Evolutionary conservation across 2,888 invertebrate genomes (phyloP).

Genomic region (Rhaphigaster nebulosa): DNA sequence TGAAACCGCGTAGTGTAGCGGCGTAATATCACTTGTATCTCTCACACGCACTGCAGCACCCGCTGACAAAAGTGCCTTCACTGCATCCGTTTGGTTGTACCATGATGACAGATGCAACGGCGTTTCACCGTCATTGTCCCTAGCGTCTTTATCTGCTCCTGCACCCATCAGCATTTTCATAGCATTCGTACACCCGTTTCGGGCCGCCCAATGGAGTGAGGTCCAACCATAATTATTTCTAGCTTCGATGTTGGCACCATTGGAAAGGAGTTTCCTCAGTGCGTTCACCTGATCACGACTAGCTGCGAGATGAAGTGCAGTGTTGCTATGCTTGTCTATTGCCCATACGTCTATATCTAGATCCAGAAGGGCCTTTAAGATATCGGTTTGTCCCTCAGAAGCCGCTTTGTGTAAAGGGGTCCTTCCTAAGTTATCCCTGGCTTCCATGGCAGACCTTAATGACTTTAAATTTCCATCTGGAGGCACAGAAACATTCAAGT

Average conservation of each 20-base stretch:
- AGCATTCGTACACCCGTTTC: neutral
- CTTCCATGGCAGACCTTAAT: slow-evolving; percentile 19
- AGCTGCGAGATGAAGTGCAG: slow-evolving; percentile 13
- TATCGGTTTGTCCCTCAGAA: neutral
- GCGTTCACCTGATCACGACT: slow-evolving; percentile 9
- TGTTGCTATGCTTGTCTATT: neutral
- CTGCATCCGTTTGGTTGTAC: slow-evolving; percentile 21
- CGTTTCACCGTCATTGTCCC: slow-evolving; percentile 13
- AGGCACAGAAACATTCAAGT: neutral
- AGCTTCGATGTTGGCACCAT: neutral
- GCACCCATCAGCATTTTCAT: neutral
- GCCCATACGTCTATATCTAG: neutral
- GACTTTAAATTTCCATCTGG: slow-evolving; percentile 8
- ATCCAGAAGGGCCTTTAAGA: neutral
- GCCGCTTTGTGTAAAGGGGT: neutral
- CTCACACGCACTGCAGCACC: neutral
- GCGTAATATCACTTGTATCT: neutral
- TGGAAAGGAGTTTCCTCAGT: neutral
- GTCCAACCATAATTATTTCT: slow-evolving; percentile 2
- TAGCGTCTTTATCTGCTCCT: neutral
- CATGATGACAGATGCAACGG: neutral
- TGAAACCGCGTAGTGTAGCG: neutral
- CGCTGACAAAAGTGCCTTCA: neutral
- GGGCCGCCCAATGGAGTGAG: neutral
- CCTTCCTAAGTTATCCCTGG: neutral